Conservation (phyloP, 2,888 invertebrate genomes). For the Metallyticus violacea region DNA sequence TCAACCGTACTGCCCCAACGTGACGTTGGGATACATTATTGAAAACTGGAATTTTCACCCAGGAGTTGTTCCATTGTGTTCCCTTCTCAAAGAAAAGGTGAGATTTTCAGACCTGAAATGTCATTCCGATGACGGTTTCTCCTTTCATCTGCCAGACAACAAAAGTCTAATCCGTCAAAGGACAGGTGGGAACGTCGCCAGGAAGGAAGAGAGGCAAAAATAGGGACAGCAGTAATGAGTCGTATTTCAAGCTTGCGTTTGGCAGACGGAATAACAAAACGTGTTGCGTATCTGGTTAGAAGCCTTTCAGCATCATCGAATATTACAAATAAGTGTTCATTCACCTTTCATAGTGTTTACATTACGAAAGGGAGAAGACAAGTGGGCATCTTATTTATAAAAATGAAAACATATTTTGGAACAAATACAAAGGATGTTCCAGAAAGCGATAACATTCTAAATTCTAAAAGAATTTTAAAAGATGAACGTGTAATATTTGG, state of each 20-base stretch:
- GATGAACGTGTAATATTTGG: too few species aligned
- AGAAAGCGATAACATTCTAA: too few species aligned
- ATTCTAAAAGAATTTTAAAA: too few species aligned
- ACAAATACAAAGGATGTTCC: background rate
- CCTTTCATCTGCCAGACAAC: background rate
- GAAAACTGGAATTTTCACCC: background rate
- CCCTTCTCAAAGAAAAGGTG: background rate
- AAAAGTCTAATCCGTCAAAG: background rate
- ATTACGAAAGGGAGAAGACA: background rate
- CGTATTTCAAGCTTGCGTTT: background rate
- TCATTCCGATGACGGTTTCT: background rate
- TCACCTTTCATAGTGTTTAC: too few species aligned
- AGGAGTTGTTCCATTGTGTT: background rate
- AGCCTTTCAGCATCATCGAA: background rate
- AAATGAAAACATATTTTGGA: background rate
- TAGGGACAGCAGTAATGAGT: background rate
- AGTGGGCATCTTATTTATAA: background rate
- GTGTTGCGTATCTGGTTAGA: background rate
- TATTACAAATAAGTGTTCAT: background rate
- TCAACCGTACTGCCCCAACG: background rate
- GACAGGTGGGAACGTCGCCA: background rate
- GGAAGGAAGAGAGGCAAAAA: background rate
- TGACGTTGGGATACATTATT: background rate
- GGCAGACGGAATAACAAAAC: background rate
- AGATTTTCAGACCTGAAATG: background rate